phyloP scores from a whole-genome alignment of 2,888 invertebrate species.

The Apotomis turbidana region DNA sequence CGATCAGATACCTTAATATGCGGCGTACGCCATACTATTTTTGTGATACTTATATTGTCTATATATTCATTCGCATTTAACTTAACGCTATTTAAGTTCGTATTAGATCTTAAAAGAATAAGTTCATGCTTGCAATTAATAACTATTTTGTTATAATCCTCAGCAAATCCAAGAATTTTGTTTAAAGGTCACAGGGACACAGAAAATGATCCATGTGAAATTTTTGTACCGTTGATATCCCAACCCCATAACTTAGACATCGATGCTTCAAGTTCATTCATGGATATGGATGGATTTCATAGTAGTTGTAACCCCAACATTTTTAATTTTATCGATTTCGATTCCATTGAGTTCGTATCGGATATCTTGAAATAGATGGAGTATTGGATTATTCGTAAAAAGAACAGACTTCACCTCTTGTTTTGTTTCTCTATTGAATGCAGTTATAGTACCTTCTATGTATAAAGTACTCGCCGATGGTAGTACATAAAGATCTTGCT shows the following conservation, averaged over 20 bases:
- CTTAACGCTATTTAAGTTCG: constrained; percentile 3
- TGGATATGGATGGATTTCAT: constrained; percentile 10
- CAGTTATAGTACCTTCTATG: not conserved
- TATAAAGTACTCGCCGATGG: not conserved
- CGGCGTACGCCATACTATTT: constrained; percentile 15
- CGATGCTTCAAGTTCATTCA: not conserved
- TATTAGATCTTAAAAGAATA: not conserved
- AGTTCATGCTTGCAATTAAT: constrained; percentile 2
- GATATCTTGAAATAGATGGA: constrained; percentile 10
- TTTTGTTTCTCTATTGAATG: not conserved
- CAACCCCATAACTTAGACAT: constrained; percentile 10
- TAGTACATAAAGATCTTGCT: not conserved
- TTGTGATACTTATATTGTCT: not conserved
- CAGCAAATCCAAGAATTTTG: constrained; percentile 1
- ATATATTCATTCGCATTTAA: constrained; percentile 12
- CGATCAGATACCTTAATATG: constrained; percentile 1
- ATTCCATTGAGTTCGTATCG: constrained; percentile 12
- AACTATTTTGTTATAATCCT: not conserved
- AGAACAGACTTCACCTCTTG: not conserved
- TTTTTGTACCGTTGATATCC: constrained; percentile 4
- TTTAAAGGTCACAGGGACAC: constrained; percentile 9
- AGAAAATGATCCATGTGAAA: not conserved
- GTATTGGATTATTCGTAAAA: constrained; percentile 11
- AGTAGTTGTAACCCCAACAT: not conserved
- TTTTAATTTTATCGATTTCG: constrained; percentile 12